A percentile compares a stretch with the other conserved stretches of the same genome.
Conservation (phyloP, 2,888 invertebrate species). For the Incurvaria masculella region DNA sequence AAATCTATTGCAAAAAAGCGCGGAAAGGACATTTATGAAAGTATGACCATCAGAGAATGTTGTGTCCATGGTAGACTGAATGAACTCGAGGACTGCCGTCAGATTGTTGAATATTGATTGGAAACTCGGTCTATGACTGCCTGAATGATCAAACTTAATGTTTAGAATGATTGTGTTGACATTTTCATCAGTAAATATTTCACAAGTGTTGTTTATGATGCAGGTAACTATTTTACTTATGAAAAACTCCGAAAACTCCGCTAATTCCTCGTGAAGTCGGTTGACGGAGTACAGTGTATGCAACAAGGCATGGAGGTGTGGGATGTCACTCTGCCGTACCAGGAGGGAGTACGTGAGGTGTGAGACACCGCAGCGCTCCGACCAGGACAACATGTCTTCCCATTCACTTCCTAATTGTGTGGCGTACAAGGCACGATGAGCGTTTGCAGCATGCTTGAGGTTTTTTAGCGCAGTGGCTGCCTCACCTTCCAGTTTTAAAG, state of each 20-base stretch:
- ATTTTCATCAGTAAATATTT: constrained; percentile 42
- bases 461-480: constrained; percentile 29
- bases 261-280: constrained; percentile 40
- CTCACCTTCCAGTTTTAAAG: constrained; percentile 33
- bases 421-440: constrained; percentile 36
- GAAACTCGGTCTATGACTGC: constrained; percentile 33
- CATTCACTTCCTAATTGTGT: constrained; percentile 45
- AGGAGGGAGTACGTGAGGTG: constrained; percentile 36
- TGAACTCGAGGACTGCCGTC: constrained; percentile 45
- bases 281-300: constrained; percentile 37
- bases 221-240: constrained; percentile 37
- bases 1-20: constrained; percentile 36
- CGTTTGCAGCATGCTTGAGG: constrained; percentile 34
- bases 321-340: constrained; percentile 41
- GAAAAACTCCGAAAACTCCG: constrained; percentile 44
- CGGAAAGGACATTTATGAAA: constrained; percentile 41
- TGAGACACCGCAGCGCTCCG: constrained; percentile 33
- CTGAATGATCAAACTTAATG: constrained; percentile 37
- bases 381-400: constrained; percentile 46
- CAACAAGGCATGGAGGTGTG: constrained; percentile 36
- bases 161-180: constrained; percentile 42
- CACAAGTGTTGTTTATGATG: constrained; percentile 42
- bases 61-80: constrained; percentile 40
- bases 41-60: constrained; percentile 36
- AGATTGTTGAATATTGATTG: constrained; percentile 45